A percentile compares a stretch with the other conserved stretches of the same genome.
Evolutionary conservation across 2,888 invertebrate species (phyloP).

Genomic region (Nysson spinosus): DNA sequence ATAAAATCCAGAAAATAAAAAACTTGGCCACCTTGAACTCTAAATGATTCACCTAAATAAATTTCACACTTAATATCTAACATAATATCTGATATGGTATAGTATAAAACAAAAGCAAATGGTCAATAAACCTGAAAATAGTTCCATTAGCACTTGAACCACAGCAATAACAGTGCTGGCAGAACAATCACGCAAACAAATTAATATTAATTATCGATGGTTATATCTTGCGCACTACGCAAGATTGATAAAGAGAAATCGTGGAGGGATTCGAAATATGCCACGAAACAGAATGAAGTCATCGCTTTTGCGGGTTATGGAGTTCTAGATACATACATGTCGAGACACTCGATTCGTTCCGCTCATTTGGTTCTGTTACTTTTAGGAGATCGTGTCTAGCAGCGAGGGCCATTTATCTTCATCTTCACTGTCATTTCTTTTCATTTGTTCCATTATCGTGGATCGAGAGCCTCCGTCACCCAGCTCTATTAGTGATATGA

Average conservation of each 20-base stretch:
- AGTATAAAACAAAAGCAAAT: not conserved
- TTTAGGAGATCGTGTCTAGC: slow-evolving; percentile 53
- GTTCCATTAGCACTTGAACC: not conserved
- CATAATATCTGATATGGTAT: not conserved
- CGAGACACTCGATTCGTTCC: slow-evolving; percentile 40
- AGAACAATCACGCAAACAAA: not conserved
- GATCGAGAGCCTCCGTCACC: slow-evolving; percentile 50
- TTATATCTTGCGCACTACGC: not conserved
- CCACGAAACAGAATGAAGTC: slow-evolving; percentile 25
- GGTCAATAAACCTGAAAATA: slow-evolving; percentile 1
- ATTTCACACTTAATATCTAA: slow-evolving; percentile 35
- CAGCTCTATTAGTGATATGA: slow-evolving; percentile 54
- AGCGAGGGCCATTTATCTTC: slow-evolving; percentile 66
- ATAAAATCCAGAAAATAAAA: no score
- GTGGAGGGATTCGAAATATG: slow-evolving; percentile 5
- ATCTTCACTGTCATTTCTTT: slow-evolving; percentile 65
- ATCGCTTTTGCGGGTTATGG: slow-evolving; percentile 20
- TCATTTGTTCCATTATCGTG: slow-evolving; percentile 58
- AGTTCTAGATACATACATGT: slow-evolving; percentile 7
- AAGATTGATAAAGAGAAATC: slow-evolving; percentile 2
- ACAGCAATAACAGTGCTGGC: not conserved
- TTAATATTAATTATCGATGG: slow-evolving; percentile 24
- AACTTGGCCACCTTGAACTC: no score
- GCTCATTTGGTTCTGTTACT: slow-evolving; percentile 47
- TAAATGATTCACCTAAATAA: no score